These are phyloP conservation scores for Brachionus koreanus DNA, from an alignment of 1,140 invertebrate genomes.

Conservation along the genomic window DNA sequence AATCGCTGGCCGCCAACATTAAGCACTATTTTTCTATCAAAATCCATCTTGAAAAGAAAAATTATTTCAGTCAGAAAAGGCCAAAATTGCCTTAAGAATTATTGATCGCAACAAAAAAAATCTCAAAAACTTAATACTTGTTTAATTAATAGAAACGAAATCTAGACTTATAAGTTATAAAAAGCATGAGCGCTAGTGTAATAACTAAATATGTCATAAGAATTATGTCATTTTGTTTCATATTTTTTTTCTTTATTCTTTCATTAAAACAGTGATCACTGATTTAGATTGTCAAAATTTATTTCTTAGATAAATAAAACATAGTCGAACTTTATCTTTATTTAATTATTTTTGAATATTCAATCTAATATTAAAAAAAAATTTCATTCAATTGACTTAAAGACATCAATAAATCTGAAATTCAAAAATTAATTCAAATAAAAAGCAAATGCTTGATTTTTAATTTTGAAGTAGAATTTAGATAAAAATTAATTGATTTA, in stretches of 20 bases:
- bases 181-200: not conserved
- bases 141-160: not conserved
- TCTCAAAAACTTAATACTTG: not conserved
- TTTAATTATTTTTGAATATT: no score
- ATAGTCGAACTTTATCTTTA: no score
- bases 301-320: no score
- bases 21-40: slow-evolving; percentile 45
- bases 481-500: no score
- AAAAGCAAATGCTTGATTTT: no score
- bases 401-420: no score
- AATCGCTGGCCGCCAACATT: slow-evolving; percentile 48
- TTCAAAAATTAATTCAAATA: no score
- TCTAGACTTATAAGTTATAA: not conserved
- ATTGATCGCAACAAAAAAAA: not conserved
- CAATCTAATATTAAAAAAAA: no score
- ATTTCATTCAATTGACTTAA: no score
- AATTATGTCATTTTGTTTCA: not conserved
- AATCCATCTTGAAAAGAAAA: slow-evolving; percentile 6
- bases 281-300: not conserved
- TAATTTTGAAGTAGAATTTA: no score
- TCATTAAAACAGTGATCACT: not conserved
- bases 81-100: not conserved
- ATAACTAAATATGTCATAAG: not conserved
- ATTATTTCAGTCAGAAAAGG: not conserved
- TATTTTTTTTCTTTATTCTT: not conserved